These are phyloP conservation scores for Orgyia antiqua DNA, from an alignment of 2,888 invertebrate genomes.

Conservation along the genomic window DNA sequence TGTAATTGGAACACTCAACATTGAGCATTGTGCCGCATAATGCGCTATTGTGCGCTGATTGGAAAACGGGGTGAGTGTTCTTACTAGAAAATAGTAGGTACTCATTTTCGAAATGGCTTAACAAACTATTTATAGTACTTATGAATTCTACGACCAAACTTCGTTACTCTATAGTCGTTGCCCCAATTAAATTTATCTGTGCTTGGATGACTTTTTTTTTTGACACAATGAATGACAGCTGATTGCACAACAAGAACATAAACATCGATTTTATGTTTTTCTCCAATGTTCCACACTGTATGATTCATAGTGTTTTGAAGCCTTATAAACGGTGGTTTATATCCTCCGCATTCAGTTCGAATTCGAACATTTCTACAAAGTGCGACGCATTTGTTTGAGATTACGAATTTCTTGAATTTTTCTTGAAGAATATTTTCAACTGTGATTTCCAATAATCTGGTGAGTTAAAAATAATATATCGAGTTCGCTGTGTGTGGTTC, in stretches of 20 bases:
- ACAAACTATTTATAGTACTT: too few species aligned
- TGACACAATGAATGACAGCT: slow-evolving; percentile 16
- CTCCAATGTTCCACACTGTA: slow-evolving; percentile 39
- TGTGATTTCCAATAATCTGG: too few species aligned
- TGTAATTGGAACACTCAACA: too few species aligned
- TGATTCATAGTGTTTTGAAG: slow-evolving; percentile 47
- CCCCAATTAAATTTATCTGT: too few species aligned
- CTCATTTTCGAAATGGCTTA: too few species aligned
- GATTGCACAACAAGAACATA: slow-evolving; percentile 45
- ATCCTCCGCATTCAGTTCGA: slow-evolving; percentile 31
- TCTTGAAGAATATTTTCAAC: not conserved
- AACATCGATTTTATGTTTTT: slow-evolving; percentile 22
- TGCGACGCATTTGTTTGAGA: not conserved
- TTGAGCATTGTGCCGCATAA: too few species aligned
- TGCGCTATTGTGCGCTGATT: too few species aligned
- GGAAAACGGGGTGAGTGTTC: too few species aligned
- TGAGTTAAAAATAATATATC: not conserved
- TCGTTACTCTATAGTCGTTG: too few species aligned
- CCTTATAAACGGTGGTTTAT: slow-evolving; percentile 28
- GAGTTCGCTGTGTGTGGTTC: not conserved
- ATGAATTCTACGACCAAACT: too few species aligned
- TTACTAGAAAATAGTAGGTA: too few species aligned
- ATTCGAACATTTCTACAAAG: slow-evolving; percentile 17
- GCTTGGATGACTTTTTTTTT: slow-evolving; percentile 39
- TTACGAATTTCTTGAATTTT: too few species aligned